Evolutionary conservation across 2,113 vertebrate genomes (phyloP).

Genomic region (Syrmaticus mikado): DNA sequence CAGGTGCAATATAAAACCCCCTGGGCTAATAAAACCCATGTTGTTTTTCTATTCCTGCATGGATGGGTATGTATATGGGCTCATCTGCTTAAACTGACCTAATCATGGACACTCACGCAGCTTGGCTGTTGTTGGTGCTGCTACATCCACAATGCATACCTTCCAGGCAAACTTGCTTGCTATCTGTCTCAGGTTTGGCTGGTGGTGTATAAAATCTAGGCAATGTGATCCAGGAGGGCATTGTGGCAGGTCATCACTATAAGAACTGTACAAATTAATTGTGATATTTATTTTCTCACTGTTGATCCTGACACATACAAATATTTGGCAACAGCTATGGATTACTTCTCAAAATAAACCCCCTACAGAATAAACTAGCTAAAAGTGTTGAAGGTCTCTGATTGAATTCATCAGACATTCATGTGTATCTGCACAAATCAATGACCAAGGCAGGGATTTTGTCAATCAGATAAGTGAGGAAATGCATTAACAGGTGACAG

Average conservation of each 20-base stretch:
- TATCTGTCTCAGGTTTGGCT: background rate
- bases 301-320: conserved; percentile 16
- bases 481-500: conserved; percentile 75
- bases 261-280: conserved; percentile 43
- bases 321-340: conserved; percentile 51
- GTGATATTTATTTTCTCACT: conserved; percentile 54
- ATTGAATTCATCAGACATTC: conserved; percentile 64
- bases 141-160: background rate
- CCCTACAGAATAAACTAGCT: conserved; percentile 43
- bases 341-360: conserved; percentile 48
- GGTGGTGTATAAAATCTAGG: background rate
- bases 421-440: conserved; percentile 52
- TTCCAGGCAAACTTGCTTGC: background rate
- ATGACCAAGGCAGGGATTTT: conserved; percentile 51
- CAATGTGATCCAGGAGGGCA: background rate
- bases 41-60: background rate
- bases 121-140: background rate
- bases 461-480: conserved; percentile 71
- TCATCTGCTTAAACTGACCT: background rate
- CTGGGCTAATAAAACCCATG: background rate
- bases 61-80: background rate
- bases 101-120: background rate
- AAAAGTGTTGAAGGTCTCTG: conserved; percentile 63
- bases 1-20: background rate
- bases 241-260: background rate